Base-by-base conservation (phyloP, 2,888 invertebrate species). In the Cephus nigrinus region DNA sequence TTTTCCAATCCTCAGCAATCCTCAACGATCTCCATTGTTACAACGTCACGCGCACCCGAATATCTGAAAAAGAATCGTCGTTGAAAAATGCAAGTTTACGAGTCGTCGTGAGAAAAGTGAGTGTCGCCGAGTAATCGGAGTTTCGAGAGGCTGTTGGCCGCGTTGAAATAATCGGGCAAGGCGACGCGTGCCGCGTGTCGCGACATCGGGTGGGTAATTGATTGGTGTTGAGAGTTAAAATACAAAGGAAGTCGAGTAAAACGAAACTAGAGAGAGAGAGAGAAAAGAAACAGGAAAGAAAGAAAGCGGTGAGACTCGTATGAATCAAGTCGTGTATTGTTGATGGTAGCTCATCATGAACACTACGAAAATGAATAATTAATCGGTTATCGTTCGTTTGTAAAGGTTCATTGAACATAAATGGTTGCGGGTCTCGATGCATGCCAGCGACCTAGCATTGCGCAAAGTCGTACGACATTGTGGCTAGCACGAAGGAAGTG, bases 21-120 rank as follows among this genome's bases (percentile, higher is more conserved):
- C 75, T 81, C 77, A 75, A 69, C 76, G 72, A 81, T 81, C 84
- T 79, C 78, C 82, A 83, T 81, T 85, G 74, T 80, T 36, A 80
- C 81, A 79, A 83, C 84, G 81, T 85, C 80, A 81, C 85, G 85
- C 84, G 85, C 83, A 83, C 84, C 82, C 84, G 82, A 84, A 79
- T 82, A 23, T 55, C 80, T 80, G 74, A 69, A 69, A 75, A 68
- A 31, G 32, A 32, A 33, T 75, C 68, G 69, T 23, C 32, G 81
- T 79, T 79, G 76, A 86, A 86, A 83, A 81, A 85, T 85, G 84
- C 85, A 82, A 85, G 81, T 86, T 83, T 79, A 40, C 86, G 81
- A 84, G 83, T 80, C 78, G 75, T 77, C 78, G 77, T 77, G 84
- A 88, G 83, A 86, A 86, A 87, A 85, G 87, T 88, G 87, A 87